Base-by-base conservation (phyloP, 2,888 invertebrate genomes). In the Drosophila maculinotata region DNA sequence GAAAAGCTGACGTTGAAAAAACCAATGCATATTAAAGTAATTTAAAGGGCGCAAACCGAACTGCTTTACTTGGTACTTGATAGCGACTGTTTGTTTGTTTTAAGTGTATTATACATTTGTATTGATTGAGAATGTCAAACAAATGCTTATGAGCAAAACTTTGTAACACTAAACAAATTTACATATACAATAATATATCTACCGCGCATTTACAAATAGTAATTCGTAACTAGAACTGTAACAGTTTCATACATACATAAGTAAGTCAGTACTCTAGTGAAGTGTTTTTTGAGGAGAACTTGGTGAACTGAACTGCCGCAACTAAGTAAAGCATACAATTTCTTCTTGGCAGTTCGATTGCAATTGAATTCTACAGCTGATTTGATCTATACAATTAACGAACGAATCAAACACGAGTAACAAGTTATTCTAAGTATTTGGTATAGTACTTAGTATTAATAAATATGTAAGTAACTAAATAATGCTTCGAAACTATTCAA, bases 91-190 rank as follows among this genome's bases (percentile, higher is more conserved):
- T 56, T 28, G 4, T 23, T 51, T 64, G n/a, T 25, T 14, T 41
- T 39, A n/a, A 52, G 73, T 72, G 69, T 73, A 69, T 57, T 48
- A 57, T 57, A 69, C 67, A 67, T 69, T 73, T 67, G 42, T 15
- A 35, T 48, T 33, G 39, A 51, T 51, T 33, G 25, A 56, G 51
- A n/a, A n/a, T 41, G 35, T 36, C 51, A 56, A 69, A 56, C 56
- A 54, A 68, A 71, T 71, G 65, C 30, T 39, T 20, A 38, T 48
- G 8, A 53, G 42, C 26, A 36, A 36, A 69, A 35, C 44, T 23
- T 54, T 25, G 14, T 23, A 60, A 42, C 41, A 28, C 38, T 41
- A 41, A 35, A 35, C 39, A 38, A 47, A 38, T 28, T 3, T 48
- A 63, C 30, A 49, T 52, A 7, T 42, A 62, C 28, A 48, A 52